Conservation (phyloP, 1,140 invertebrate genomes). For the Zophobas atratus region DNA sequence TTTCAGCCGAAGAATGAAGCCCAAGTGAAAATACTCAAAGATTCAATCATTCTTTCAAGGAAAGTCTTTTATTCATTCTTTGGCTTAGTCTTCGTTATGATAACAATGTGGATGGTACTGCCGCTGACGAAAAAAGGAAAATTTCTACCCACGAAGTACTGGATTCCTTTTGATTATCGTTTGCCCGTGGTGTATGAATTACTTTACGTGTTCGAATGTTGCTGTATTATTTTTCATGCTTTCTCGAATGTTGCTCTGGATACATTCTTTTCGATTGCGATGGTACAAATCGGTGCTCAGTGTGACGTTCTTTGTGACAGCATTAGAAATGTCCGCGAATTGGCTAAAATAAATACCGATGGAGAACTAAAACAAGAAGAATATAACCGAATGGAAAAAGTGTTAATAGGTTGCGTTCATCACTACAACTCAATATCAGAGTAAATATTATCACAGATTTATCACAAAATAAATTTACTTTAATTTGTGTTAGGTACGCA, state of each 20-base stretch:
- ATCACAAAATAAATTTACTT: neutral
- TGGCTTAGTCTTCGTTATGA: slow-evolving; percentile 1
- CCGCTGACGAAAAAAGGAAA: slow-evolving; percentile 2
- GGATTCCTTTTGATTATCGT: slow-evolving; percentile 19
- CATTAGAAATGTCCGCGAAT: slow-evolving; percentile 10
- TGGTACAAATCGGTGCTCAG: slow-evolving; percentile 23
- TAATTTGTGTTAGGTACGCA: neutral
- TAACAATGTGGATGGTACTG: slow-evolving; percentile 1
- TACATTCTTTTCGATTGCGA: slow-evolving; percentile 15
- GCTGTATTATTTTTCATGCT: slow-evolving; percentile 14
- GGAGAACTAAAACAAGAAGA: neutral
- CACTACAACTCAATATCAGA: slow-evolving; percentile 1
- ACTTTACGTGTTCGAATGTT: slow-evolving; percentile 13
- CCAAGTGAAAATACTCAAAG: slow-evolving; percentile 10
- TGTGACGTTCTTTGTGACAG: slow-evolving; percentile 23
- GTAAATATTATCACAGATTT: neutral
- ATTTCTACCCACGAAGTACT: slow-evolving; percentile 6
- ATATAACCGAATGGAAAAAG: slow-evolving; percentile 14
- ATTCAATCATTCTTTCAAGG: neutral
- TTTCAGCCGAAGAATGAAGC: neutral
- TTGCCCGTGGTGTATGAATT: slow-evolving; percentile 3
- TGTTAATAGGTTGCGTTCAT: slow-evolving; percentile 5
- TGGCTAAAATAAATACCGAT: neutral
- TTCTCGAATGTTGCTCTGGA: slow-evolving; percentile 21
- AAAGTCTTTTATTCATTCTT: slow-evolving; percentile 4